Evolutionary conservation across 1,140 invertebrate genomes (phyloP).

Genomic region (Pseudomyrmex concolor): DNA sequence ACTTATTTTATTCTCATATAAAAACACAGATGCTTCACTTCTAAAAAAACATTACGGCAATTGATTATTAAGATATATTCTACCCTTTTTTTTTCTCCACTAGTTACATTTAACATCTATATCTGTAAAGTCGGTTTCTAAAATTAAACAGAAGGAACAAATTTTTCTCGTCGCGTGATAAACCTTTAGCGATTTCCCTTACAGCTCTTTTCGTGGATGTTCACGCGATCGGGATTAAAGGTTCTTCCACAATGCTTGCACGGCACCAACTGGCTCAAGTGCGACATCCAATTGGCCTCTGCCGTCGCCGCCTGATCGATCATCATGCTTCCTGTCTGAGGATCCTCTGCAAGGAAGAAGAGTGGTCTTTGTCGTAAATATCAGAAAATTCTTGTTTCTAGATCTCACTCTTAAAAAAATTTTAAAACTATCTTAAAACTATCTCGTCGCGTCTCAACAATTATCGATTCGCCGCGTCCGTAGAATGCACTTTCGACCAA

Average conservation of each 20-base stretch:
- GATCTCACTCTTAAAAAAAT: too few species aligned
- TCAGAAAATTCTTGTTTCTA: not conserved
- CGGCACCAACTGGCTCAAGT: constrained; percentile 86
- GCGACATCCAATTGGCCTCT: constrained; percentile 87
- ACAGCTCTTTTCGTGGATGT: constrained; percentile 89
- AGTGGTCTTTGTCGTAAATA: constrained; percentile 19
- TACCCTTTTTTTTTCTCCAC: not conserved
- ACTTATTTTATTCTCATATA: constrained; percentile 15
- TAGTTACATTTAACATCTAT: not conserved
- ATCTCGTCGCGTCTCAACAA: not conserved
- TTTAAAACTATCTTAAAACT: not conserved
- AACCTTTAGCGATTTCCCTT: constrained; percentile 77
- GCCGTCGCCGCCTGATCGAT: constrained; percentile 72
- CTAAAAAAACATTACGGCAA: constrained; percentile 18
- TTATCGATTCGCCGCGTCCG: constrained; percentile 13
- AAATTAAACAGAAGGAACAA: not conserved
- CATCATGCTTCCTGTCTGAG: constrained; percentile 35
- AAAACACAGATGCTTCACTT: constrained; percentile 22
- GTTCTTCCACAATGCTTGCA: constrained; percentile 89
- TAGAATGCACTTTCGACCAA: not conserved
- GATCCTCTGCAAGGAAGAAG: constrained; percentile 59
- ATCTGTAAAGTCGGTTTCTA: not conserved
- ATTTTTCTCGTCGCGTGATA: too few species aligned
- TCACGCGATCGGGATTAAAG: constrained; percentile 89
- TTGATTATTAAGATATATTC: constrained; percentile 12